Base-by-base conservation (phyloP, 2,888 invertebrate genomes). In the Amphipoea lucens region DNA sequence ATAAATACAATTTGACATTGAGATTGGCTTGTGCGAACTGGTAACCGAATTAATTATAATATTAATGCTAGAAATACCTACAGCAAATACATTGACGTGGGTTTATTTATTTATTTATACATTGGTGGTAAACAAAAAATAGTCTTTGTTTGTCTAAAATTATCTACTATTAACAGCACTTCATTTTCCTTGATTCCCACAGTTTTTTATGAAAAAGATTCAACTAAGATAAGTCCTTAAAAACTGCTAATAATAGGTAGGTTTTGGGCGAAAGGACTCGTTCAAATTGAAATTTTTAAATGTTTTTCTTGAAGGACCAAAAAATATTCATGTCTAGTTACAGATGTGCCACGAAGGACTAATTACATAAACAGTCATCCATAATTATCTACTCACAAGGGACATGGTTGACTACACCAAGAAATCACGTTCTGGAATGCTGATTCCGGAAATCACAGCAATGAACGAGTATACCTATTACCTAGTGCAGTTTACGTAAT, bases 41-140 rank as follows among this genome's bases (percentile, higher is more conserved):
- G 72, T 75, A n/a, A 73, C 66, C 42, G 85, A 85, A 76, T 84
- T 63, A 78, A 84, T 84, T 84, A 82, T 73, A 84, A 84, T 85
- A 85, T 45, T 78, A 69, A 85, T 76, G 62, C 9, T 62, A 42
- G 45, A 51, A 68, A 48, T 77, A 60, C 5, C 17, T 23, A 3
- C 7, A 40, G 60, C 68, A 81, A 63, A 66, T n/a, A 60, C 40
- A n/a, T 60, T 82, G n/a, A 81, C 68, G 81, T 77, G 40, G 65
- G 54, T 36, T 42, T 71, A n/a, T n/a, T n/a, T n/a, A n/a, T n/a
- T n/a, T n/a, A n/a, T 62, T 40, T n/a, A 36, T 48, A 68, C 14
- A 36, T 48, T 36, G 14, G 11, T 69, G n/a, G 0, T 45, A 9
- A 48, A n/a, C 17, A 63, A 11, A 48, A 68, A 51, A 17, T 62